Base-by-base conservation (phyloP, 1,140 invertebrate genomes). In the Euwallacea similis region DNA sequence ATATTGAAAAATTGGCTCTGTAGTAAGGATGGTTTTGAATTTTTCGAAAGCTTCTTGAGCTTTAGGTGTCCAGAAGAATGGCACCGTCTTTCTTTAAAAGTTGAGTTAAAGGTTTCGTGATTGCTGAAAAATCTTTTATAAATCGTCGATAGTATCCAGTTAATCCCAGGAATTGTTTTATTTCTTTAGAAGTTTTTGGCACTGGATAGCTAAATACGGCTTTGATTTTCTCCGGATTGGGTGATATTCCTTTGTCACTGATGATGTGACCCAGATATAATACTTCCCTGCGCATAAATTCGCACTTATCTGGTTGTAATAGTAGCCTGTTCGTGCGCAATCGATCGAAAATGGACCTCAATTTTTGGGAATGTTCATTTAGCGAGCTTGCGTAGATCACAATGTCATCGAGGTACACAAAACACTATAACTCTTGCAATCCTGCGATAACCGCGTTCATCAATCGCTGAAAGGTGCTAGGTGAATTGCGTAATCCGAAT, bases 101-200 rank as follows among this genome's bases (percentile, higher is more conserved):
- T 6, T 60, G 44, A 10, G 73, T 76, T 16, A 75, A 43, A 67
- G 72, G 69, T 68, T 76, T 74, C 7, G 73, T 53, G 4, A 50
- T 10, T n/a, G 68, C 60, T 6, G 71, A 47, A 44, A 75, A 76
- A 50, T 76, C 63, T 56, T 67, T 42, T 13, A 75, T 74, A 59
- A 74, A 76, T 55, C 46, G 13, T 21, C 72, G 33, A 59, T 76
- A 76, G 65, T 76, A 76, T 7, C 75, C 72, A 7, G 66, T 66
- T 8, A 85, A 69, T 21, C 84, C 84, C 58, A 85, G 56, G 73
- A 85, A 85, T 55, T 72, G 61, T 78, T 73, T 74, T 10, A 82
- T 79, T 8, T 80, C 61, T 76, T 72, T 76, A 6, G 21, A 9
- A 61, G 61, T 59, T 73, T 75, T 81, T 13, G 83, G 81, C 41